A percentile compares a stretch with the other conserved stretches of the same genome.
phyloP scores from a whole-genome alignment of 2,797 vertebrate genomes.

The Brachymystax lenok region DNA sequence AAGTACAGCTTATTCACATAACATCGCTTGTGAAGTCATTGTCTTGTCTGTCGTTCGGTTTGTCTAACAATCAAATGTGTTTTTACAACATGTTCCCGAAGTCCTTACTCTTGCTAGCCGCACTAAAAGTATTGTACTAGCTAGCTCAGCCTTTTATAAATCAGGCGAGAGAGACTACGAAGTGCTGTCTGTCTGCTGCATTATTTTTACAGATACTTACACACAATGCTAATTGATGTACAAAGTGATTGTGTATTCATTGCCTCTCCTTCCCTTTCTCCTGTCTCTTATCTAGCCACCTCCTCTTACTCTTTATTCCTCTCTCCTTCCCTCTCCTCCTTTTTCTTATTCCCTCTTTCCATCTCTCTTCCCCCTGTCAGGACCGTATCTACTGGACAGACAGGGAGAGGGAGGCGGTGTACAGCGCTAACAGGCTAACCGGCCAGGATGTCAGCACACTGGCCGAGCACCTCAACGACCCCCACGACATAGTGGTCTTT shows the following conservation, averaged over 20 bases:
- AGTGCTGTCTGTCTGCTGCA: not conserved
- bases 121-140: too few species aligned
- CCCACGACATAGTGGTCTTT: conserved; percentile 93
- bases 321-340: not conserved
- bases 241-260: not conserved
- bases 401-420: conserved; percentile 91
- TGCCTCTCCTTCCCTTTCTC: not conserved
- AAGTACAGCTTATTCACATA: not conserved
- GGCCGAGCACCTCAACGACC: conserved; percentile 95
- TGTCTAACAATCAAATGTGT: too few species aligned
- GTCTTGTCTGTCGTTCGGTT: too few species aligned
- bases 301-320: not conserved
- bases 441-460: conserved; percentile 86
- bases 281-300: not conserved
- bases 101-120: too few species aligned
- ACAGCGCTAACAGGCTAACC: conserved; percentile 91
- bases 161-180: not conserved
- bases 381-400: conserved; percentile 99
- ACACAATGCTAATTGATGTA: not conserved
- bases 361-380: conserved; percentile 66
- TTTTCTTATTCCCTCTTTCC: not conserved
- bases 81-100: too few species aligned
- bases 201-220: not conserved
- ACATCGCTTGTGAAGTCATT: not conserved
- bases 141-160: not conserved